A percentile compares a stretch with the other conserved stretches of the same genome.
Evolutionary conservation across 1,140 invertebrate genomes (phyloP).

Genomic region (Spodoptera frugiperda): DNA sequence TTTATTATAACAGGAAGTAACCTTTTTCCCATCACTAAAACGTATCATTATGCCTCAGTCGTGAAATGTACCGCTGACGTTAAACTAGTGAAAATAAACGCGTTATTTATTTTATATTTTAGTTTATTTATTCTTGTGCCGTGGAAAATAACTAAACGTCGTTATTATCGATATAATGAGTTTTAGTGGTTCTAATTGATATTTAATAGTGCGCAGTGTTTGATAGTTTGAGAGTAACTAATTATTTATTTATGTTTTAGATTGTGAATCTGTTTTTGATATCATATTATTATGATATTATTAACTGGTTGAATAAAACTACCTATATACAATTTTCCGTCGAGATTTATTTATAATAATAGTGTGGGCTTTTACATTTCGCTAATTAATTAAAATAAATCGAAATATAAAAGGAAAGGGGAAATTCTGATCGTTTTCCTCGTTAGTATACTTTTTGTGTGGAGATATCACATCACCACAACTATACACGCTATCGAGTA

Average conservation of each 20-base stretch:
- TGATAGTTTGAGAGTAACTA: slow-evolving; percentile 19
- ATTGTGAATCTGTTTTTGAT: slow-evolving; percentile 11
- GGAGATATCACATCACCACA: background rate
- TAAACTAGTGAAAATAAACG: slow-evolving; percentile 39
- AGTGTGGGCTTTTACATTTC: too few species aligned
- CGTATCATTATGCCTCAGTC: slow-evolving; percentile 13
- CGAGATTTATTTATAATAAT: too few species aligned
- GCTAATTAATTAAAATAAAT: too few species aligned
- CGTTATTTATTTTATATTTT: slow-evolving; percentile 28
- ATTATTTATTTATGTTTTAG: slow-evolving; percentile 1
- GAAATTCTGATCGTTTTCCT: too few species aligned
- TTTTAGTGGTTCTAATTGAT: slow-evolving; percentile 44
- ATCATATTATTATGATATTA: too few species aligned
- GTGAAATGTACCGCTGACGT: background rate
- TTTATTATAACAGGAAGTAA: background rate
- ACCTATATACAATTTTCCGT: too few species aligned
- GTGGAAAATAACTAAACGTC: slow-evolving; percentile 53
- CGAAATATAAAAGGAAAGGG: too few species aligned
- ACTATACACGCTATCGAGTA: background rate
- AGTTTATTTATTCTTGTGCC: slow-evolving; percentile 31
- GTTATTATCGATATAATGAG: slow-evolving; percentile 49
- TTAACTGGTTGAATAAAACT: too few species aligned
- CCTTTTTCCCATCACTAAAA: slow-evolving; percentile 33
- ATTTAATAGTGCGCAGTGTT: slow-evolving; percentile 41
- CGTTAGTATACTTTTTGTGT: too few species aligned